Percentiles rank a stretch among this genome's conserved stretches.
phyloP scores from a whole-genome alignment of 2,797 vertebrate species.

The Gallinago solitaria region DNA sequence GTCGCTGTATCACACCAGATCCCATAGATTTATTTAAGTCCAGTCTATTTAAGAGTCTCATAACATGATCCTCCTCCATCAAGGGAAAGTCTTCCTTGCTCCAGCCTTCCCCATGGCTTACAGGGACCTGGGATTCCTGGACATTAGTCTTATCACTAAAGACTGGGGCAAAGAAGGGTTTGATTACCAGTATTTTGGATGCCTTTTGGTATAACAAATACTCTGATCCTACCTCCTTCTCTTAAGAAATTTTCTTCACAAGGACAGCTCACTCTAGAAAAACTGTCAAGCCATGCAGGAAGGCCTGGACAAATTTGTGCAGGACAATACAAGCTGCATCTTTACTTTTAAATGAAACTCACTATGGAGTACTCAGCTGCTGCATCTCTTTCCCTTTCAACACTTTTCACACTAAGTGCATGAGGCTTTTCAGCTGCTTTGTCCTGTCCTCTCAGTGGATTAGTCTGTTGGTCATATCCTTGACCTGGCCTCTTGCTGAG shows the following conservation, averaged over 20 bases:
- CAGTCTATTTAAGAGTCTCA: neutral
- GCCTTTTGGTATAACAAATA: neutral
- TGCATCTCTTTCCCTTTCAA: neutral
- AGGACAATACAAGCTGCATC: neutral
- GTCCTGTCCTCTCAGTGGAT: neutral
- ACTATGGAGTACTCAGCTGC: neutral
- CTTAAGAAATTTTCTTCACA: neutral
- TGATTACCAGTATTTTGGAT: neutral
- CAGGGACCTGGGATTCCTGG: neutral
- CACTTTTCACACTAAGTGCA: neutral
- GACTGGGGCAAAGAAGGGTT: neutral
- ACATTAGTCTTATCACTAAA: neutral
- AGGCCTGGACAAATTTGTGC: neutral
- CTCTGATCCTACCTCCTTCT: accelerated
- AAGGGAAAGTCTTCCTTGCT: neutral
- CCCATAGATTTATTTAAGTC: neutral
- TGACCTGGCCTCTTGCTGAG: neutral
- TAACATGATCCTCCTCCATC: neutral
- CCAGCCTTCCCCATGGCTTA: neutral
- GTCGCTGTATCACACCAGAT: neutral
- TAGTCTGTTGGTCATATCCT: neutral
- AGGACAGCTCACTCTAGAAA: neutral
- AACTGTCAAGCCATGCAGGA: neutral
- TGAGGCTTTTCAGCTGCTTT: neutral
- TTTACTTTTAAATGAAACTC: neutral